Conservation (phyloP, 2,888 invertebrate species). For the Cerastoderma edule region DNA sequence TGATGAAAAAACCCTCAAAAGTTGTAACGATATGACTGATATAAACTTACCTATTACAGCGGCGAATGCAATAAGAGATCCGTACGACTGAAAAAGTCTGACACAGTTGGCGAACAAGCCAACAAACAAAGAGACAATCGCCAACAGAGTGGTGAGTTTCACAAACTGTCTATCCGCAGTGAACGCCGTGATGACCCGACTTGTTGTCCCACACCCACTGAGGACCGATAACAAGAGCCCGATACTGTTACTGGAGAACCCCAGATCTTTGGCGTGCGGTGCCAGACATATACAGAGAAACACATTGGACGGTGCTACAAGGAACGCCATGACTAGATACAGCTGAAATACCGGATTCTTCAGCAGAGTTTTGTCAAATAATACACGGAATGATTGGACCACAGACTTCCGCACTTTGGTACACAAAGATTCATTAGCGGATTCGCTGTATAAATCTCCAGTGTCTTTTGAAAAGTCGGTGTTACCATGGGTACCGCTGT, state of each 20-base stretch:
- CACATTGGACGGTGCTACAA: slow-evolving; percentile 29
- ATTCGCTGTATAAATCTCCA: not conserved
- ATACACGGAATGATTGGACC: not conserved
- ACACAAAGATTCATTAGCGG: not conserved
- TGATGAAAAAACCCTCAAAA: too few relatives aligned
- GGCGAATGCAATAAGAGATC: slow-evolving; percentile 34
- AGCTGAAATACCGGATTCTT: slow-evolving; percentile 41
- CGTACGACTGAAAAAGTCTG: slow-evolving; percentile 44
- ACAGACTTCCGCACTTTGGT: not conserved
- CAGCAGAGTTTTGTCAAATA: slow-evolving; percentile 32
- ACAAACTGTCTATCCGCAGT: slow-evolving; percentile 46
- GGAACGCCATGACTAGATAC: slow-evolving; percentile 42
- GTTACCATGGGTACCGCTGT: too few relatives aligned
- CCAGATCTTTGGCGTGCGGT: slow-evolving; percentile 49
- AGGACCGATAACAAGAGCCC: slow-evolving; percentile 48
- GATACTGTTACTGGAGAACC: slow-evolving; percentile 39
- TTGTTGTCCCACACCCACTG: slow-evolving; percentile 42
- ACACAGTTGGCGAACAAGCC: slow-evolving; percentile 41
- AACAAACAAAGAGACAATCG: slow-evolving; percentile 12
- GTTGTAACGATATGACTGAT: too few relatives aligned
- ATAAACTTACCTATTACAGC: slow-evolving; percentile 46
- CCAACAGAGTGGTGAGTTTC: slow-evolving; percentile 46
- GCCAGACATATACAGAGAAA: slow-evolving; percentile 41
- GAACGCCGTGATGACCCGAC: slow-evolving; percentile 38
- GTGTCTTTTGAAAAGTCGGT: too few relatives aligned